phyloP scores from a whole-genome alignment of 2,797 vertebrate genomes.

The Enteromius afrohamiltoni region DNA sequence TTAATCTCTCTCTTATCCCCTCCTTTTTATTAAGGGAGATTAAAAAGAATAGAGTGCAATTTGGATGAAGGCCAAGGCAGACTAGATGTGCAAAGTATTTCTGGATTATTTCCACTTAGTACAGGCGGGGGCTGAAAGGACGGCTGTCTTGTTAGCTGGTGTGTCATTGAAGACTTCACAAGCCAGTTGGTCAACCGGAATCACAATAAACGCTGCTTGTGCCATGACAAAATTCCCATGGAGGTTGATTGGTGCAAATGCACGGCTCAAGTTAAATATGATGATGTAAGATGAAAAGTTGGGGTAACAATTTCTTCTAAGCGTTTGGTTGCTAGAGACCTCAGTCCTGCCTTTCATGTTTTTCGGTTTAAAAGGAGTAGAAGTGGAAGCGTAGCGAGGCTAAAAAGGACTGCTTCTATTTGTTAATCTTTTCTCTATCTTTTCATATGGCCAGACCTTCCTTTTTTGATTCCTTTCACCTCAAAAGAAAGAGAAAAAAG shows the following conservation, averaged over 20 bases:
- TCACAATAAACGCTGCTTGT: conserved; percentile 71
- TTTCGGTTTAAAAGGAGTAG: conserved; percentile 71
- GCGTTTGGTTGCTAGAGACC: conserved; percentile 68
- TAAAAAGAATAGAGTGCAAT: conserved; percentile 74
- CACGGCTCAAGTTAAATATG: conserved; percentile 40
- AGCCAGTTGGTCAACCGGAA: conserved; percentile 80
- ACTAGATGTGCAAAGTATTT: conserved; percentile 74
- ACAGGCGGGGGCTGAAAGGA: conserved; percentile 77
- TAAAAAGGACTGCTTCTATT: conserved; percentile 86
- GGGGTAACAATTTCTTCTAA: conserved; percentile 59
- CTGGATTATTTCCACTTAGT: conserved; percentile 81
- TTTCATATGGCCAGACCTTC: conserved; percentile 82
- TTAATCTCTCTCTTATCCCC: conserved; percentile 77
- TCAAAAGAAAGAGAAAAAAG: conserved; percentile 84
- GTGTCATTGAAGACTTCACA: conserved; percentile 81
- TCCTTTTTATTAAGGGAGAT: conserved; percentile 70
- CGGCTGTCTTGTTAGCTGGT: conserved; percentile 79
- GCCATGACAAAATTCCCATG: conserved; percentile 71
- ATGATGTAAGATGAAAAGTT: conserved; percentile 9
- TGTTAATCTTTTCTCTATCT: conserved; percentile 87
- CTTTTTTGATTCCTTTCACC: conserved; percentile 79
- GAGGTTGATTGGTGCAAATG: conserved; percentile 63
- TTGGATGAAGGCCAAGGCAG: conserved; percentile 77
- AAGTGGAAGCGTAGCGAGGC: conserved; percentile 73
- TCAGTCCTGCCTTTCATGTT: conserved; percentile 74